Evolutionary conservation across 2,797 vertebrate species (phyloP).

Genomic region (Acropternis orthonyx): DNA sequence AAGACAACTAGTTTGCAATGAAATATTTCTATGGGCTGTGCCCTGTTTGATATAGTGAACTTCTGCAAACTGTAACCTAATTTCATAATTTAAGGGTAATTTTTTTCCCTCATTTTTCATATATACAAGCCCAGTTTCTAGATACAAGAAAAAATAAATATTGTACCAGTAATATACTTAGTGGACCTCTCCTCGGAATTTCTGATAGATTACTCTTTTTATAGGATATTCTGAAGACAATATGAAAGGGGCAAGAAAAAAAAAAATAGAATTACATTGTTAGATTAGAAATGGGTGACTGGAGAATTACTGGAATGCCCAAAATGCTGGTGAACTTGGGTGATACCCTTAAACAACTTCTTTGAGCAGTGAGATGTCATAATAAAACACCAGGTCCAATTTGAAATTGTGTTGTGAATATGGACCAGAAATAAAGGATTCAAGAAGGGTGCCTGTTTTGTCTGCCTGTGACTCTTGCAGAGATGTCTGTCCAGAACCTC

Average conservation of each 20-base stretch:
- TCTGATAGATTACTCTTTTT: neutral
- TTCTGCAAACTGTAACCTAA: neutral
- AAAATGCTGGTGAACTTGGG: neutral
- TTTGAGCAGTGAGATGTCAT: neutral
- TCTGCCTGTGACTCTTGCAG: neutral
- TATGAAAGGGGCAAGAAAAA: neutral
- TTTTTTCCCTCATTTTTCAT: neutral
- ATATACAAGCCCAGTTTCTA: neutral
- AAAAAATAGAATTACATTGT: neutral
- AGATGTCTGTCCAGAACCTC: neutral
- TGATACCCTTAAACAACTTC: neutral
- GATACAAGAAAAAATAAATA: neutral
- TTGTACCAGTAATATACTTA: neutral
- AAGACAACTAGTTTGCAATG: neutral
- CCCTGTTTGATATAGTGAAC: neutral
- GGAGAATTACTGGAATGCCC: neutral
- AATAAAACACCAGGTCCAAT: neutral
- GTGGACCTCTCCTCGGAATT: neutral
- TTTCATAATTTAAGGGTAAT: neutral
- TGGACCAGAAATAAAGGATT: neutral
- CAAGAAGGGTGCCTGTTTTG: neutral
- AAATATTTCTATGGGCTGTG: neutral
- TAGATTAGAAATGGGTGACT: neutral
- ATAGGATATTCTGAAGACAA: neutral
- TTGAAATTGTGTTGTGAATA: neutral